phyloP scores from a whole-genome alignment of 2,888 invertebrate genomes.

The Drosophila limbata region DNA sequence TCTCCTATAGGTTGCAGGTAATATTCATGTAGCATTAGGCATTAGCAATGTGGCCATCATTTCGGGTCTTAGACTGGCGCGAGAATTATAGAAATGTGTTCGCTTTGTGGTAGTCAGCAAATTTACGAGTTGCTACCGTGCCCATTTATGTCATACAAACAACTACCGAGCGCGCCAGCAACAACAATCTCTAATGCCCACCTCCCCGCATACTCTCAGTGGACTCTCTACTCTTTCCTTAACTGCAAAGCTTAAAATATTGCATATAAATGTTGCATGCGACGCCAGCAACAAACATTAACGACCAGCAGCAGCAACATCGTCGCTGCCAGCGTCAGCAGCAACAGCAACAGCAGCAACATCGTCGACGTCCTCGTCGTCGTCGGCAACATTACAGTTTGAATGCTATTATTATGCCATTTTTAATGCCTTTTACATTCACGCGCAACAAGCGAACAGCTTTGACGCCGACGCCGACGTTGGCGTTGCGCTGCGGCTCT shows the following conservation, averaged over 20 bases:
- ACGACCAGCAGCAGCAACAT: conserved; percentile 49
- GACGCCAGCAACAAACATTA: conserved; percentile 60
- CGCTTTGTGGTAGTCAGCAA: conserved; percentile 50
- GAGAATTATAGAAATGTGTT: conserved; percentile 49
- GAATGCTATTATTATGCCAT: conserved; percentile 80
- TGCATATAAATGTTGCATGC: conserved; percentile 76
- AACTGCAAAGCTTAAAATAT: conserved; percentile 65
- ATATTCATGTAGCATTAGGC: conserved; percentile 44
- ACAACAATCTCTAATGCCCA: conserved; percentile 15
- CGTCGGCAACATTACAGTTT: conserved; percentile 72
- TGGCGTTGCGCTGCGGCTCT: conserved; percentile 13
- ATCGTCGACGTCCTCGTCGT: conserved; percentile 16
- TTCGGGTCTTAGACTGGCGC: conserved; percentile 53
- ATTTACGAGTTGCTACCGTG: conserved; percentile 77
- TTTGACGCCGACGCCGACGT: conserved; percentile 20
- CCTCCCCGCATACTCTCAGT: not conserved
- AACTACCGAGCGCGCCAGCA: conserved; percentile 26
- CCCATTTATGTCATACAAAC: conserved; percentile 62
- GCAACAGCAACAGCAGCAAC: conserved; percentile 25
- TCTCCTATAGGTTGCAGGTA: conserved; percentile 8
- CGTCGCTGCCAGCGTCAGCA: conserved; percentile 23
- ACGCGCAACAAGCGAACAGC: conserved; percentile 55
- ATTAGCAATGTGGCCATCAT: conserved; percentile 47
- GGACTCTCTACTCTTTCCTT: conserved; percentile 5
- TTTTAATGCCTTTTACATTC: conserved; percentile 60